Evolutionary conservation across 2,888 invertebrate species (phyloP), one percentile per base, ranked within the genome.

Genomic region (Aphidoletes aphidimyza): DNA sequence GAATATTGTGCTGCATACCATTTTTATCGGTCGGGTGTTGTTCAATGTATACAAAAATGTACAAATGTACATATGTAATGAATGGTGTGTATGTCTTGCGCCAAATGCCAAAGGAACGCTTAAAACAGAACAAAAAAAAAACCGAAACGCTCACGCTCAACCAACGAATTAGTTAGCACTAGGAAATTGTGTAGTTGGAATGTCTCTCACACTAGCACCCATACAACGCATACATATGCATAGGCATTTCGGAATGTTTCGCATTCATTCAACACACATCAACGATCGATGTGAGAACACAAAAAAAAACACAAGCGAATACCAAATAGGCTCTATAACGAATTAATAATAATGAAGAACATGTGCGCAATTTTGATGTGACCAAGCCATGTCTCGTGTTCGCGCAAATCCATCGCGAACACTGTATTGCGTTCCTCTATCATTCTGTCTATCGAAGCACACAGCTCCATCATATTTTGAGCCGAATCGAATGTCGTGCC

Each of bases 261-360:
- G 30, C 34, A 14, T 14, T 69, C 69, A 69, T 69, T 69, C 30
- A 30, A 30, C 30, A 69, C 69, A 69, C 30, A 30, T 30, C 14
- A 34, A 0, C 8, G 30, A 69, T 69, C 34, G 69, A 69, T 6
- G 54, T 22, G 2, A 54, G 22, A 39, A 47, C 47, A 47, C 19
- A 8, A 11, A 54, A 3, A 54, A 3, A 26, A 22, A 69, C 69
- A 69, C 54, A 22, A 17, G 2, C 69, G 69, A 69, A 69, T 69
- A 30, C 34, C 30, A 69, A 69, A 9, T 69, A 54, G 69, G 19
- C 26, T 5, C 69, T 30, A n/a, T n/a, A 69, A 69, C 69, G 69
- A 69, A 69, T 69, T 69, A 69, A 69, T 69, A 69, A 69, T 69
- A 69, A 69, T 69, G 69, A 69, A 69, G 69, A 69, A 69, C 69